Evolutionary conservation across 2,797 vertebrate species (phyloP).

Genomic region (Enteromius mattozi): DNA sequence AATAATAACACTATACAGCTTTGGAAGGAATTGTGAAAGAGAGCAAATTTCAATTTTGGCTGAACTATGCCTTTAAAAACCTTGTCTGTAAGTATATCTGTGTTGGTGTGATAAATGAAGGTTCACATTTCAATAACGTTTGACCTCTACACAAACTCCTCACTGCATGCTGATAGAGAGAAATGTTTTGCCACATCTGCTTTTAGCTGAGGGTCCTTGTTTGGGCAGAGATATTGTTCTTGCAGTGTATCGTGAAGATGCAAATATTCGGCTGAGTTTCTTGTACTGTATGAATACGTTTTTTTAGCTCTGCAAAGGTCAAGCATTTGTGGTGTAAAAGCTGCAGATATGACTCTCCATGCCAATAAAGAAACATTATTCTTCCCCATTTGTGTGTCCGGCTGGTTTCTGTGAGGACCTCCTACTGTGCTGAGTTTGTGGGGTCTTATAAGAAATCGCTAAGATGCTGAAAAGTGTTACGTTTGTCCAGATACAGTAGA

Average conservation of each 20-base stretch:
- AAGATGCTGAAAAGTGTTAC: neutral
- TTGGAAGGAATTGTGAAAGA: neutral
- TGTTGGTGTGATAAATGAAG: neutral
- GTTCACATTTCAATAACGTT: neutral
- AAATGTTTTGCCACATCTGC: neutral
- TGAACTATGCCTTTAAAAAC: constrained; percentile 8
- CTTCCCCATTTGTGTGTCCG: neutral
- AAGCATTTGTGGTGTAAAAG: neutral
- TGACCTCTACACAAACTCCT: neutral
- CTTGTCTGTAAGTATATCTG: neutral
- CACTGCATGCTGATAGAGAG: constrained; percentile 12
- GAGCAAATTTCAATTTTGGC: neutral
- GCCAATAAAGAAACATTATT: neutral
- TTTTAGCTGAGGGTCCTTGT: neutral
- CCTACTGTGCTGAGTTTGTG: neutral
- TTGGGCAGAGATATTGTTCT: neutral
- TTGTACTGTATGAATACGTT: neutral
- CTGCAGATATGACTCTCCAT: neutral
- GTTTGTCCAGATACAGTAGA: neutral
- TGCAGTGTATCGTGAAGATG: neutral
- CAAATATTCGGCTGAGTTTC: neutral
- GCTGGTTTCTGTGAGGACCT: neutral
- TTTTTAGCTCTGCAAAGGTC: neutral
- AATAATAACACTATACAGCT: neutral
- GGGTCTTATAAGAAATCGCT: neutral